Percentiles rank a stretch among this genome's conserved stretches.
Conservation (phyloP, 2,797 vertebrate genomes). For the Acomys russatus region DNA sequence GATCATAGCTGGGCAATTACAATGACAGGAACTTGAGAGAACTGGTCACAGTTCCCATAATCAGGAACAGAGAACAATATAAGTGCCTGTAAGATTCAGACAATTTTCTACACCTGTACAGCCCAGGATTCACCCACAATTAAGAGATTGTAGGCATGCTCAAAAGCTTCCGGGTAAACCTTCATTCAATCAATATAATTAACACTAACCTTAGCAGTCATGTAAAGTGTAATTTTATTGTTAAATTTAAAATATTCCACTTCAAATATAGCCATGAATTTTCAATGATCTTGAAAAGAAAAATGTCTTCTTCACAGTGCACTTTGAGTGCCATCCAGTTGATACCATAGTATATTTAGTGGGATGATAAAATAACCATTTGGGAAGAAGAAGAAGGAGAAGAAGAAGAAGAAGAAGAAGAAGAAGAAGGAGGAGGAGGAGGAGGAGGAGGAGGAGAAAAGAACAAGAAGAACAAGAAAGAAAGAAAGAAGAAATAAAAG, state of each 20-base stretch:
- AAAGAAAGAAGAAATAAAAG: background rate
- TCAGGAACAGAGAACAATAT: background rate
- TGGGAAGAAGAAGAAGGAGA: background rate
- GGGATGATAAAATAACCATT: slow-evolving; percentile 14
- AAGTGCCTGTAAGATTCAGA: background rate
- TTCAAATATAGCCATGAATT: slow-evolving; percentile 53
- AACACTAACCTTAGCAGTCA: background rate
- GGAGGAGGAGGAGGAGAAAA: background rate
- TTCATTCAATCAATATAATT: background rate
- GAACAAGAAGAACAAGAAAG: too few species aligned
- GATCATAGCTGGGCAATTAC: background rate
- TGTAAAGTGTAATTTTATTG: slow-evolving; percentile 6
- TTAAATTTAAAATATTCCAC: slow-evolving; percentile 60
- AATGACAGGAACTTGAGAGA: background rate
- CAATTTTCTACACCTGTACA: background rate
- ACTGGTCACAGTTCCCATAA: background rate
- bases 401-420: too few species aligned
- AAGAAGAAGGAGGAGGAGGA: too few species aligned
- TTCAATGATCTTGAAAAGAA: slow-evolving; percentile 33
- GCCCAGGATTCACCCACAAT: background rate
- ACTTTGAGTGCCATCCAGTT: background rate
- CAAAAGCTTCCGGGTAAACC: background rate
- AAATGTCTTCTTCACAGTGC: background rate
- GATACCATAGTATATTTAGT: slow-evolving; percentile 22
- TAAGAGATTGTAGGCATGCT: background rate